Conservation (phyloP, 2,797 vertebrate genomes). For the Podargus strigoides region DNA sequence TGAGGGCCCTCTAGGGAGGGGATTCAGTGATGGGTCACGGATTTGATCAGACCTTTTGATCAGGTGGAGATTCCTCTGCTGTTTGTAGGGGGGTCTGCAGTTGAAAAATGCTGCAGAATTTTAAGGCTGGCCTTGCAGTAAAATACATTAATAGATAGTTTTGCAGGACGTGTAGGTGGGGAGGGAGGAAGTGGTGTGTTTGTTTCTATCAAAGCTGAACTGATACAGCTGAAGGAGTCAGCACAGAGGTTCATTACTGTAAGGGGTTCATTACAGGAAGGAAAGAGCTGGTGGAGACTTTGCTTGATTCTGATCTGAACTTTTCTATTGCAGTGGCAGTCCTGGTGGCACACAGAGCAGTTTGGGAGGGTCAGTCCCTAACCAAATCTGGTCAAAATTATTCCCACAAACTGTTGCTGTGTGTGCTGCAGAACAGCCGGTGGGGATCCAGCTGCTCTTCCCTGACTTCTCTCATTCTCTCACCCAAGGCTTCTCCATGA, state of each 20-base stretch:
- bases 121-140: background rate
- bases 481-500: rapidly evolving
- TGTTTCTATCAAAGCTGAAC: background rate
- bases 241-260: background rate
- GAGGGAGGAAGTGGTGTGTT: background rate
- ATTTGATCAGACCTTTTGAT: background rate
- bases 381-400: background rate
- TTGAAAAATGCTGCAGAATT: background rate
- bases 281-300: background rate
- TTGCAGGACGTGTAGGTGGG: background rate
- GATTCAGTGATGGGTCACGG: background rate
- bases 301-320: background rate
- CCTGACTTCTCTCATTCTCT: background rate
- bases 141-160: background rate
- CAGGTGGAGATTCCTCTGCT: background rate
- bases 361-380: background rate
- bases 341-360: rapidly evolving
- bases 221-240: rapidly evolving
- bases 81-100: background rate
- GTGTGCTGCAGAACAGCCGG: background rate
- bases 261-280: too few species aligned
- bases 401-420: background rate
- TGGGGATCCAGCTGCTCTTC: background rate
- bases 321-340: background rate
- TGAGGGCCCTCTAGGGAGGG: too few species aligned